Conservation (phyloP, 2,888 invertebrate genomes). For the Caenorhabditis doughertyi region DNA sequence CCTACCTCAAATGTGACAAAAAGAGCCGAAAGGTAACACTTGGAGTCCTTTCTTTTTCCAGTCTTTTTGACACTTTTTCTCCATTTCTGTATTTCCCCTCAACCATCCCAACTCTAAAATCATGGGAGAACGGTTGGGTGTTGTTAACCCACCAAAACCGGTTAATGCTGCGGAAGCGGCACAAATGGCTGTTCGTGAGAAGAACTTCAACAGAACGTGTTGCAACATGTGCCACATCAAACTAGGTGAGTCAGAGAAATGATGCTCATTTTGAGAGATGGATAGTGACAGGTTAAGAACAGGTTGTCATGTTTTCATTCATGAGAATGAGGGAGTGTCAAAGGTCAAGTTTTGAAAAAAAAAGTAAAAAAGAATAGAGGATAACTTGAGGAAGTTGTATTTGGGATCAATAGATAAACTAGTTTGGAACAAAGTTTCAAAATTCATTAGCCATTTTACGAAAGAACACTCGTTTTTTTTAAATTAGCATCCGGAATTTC, state of each 20-base stretch:
- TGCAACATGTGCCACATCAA: constrained; percentile 80
- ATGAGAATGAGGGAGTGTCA: neutral
- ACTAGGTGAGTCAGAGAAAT: constrained; percentile 59
- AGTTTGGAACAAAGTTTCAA: too few species aligned
- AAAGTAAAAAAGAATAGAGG: neutral
- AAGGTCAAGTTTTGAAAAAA: constrained; percentile 18
- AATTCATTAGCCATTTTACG: too few species aligned
- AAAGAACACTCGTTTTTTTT: too few species aligned
- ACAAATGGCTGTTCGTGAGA: constrained; percentile 40
- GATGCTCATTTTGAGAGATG: constrained; percentile 16
- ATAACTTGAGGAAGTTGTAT: too few species aligned
- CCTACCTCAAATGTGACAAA: constrained; percentile 28
- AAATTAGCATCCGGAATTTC: too few species aligned
- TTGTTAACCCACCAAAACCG: constrained; percentile 39
- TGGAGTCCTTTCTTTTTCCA: neutral
- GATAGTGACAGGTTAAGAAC: constrained; percentile 18
- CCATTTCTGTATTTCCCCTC: neutral
- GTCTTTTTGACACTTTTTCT: neutral
- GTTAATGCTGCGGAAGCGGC: constrained; percentile 44
- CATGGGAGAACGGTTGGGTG: constrained; percentile 48
- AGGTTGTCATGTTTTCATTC: constrained; percentile 11
- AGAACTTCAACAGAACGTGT: constrained; percentile 71
- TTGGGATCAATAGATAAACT: too few species aligned
- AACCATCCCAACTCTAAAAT: neutral
- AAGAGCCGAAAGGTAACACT: neutral